Conservation (phyloP, 2,888 invertebrate genomes). For the Eupithecia pulchellata region DNA sequence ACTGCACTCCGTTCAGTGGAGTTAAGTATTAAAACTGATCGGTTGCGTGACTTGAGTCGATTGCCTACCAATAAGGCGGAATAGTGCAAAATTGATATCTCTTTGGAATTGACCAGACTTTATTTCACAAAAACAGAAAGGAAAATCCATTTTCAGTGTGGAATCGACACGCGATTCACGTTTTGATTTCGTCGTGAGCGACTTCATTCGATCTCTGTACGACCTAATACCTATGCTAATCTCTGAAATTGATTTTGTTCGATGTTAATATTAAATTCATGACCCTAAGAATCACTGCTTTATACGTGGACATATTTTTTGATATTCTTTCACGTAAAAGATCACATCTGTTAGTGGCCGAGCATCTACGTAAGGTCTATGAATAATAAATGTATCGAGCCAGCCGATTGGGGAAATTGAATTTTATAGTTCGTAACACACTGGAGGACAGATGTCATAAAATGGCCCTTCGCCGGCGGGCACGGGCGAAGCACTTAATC, state of each 20-base stretch:
- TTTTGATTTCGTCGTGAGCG: constrained; percentile 51
- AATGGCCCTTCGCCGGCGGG: constrained; percentile 78
- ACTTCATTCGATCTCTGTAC: constrained; percentile 50
- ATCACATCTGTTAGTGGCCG: constrained; percentile 84
- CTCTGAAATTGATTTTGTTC: constrained; percentile 64
- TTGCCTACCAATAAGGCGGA: constrained; percentile 62
- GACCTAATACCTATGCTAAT: constrained; percentile 50
- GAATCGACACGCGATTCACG: constrained; percentile 67
- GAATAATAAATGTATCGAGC: constrained; percentile 84
- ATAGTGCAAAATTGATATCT: constrained; percentile 65
- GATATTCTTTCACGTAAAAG: constrained; percentile 84
- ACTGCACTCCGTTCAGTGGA: constrained; percentile 58
- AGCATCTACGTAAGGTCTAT: constrained; percentile 80
- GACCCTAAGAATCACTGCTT: constrained; percentile 68
- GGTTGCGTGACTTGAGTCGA: constrained; percentile 65
- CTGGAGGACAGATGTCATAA: constrained; percentile 84
- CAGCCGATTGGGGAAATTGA: constrained; percentile 85
- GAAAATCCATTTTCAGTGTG: constrained; percentile 61
- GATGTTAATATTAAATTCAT: constrained; percentile 73
- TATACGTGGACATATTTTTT: constrained; percentile 74
- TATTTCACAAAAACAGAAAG: constrained; percentile 61
- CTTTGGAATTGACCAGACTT: constrained; percentile 56
- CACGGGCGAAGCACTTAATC: constrained; percentile 70
- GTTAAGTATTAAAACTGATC: constrained; percentile 66
- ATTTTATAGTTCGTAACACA: constrained; percentile 85